These are phyloP conservation scores for Chrysolina oricalcia DNA, from an alignment of 2,888 invertebrate genomes.

Conservation along the genomic window DNA sequence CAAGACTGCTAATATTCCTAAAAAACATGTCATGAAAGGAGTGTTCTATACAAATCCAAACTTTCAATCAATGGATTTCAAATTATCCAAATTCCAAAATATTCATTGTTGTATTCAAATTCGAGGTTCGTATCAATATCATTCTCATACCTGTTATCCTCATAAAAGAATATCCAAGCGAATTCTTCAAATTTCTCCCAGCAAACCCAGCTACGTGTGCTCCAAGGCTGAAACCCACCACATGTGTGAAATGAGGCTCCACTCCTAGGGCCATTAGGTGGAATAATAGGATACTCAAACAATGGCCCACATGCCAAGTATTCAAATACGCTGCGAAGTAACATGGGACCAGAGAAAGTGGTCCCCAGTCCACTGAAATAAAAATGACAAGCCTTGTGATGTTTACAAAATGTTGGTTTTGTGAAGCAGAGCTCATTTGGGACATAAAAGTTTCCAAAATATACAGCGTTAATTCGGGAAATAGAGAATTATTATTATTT, in stretches of 20 bases:
- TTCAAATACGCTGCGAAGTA: conserved; percentile 76
- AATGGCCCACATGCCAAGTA: conserved; percentile 76
- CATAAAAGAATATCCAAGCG: conserved; percentile 62
- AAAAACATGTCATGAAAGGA: no score
- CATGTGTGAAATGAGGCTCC: conserved; percentile 70
- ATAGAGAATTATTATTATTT: no score
- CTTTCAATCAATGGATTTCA: no score
- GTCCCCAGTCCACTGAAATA: conserved; percentile 74
- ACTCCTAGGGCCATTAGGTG: conserved; percentile 68
- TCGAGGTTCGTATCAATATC: no score
- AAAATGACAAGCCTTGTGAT: not conserved
- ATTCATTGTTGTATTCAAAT: no score
- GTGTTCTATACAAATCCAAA: no score
- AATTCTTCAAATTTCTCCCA: conserved; percentile 65
- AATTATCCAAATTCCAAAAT: no score
- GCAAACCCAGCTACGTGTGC: conserved; percentile 74
- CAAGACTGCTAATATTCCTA: no score
- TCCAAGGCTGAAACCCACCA: conserved; percentile 77
- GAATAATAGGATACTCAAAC: conserved; percentile 72
- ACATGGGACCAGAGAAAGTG: conserved; percentile 73
- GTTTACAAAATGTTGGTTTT: not conserved
- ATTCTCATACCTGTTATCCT: conserved; percentile 69
- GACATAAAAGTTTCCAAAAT: no score
- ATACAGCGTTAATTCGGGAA: no score
- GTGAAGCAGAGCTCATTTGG: no score